These are phyloP conservation scores for Pollenia angustigena DNA, from an alignment of 2,888 invertebrate species.

Conservation along the genomic window DNA sequence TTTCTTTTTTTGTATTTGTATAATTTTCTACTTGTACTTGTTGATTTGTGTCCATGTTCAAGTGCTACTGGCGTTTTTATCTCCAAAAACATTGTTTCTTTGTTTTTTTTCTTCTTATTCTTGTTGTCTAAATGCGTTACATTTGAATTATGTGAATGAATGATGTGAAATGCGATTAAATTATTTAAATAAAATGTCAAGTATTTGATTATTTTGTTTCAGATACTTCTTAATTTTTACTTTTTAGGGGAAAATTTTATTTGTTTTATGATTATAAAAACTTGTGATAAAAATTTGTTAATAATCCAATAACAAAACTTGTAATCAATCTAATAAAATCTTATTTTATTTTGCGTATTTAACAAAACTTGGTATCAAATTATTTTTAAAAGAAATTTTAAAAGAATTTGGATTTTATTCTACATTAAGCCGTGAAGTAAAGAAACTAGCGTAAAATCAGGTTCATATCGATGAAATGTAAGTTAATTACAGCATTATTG, in stretches of 20 bases:
- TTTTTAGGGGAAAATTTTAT: constrained; percentile 55
- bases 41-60: constrained; percentile 65
- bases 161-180: constrained; percentile 65
- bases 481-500: no score
- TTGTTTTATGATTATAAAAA: not conserved
- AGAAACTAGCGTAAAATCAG: no score
- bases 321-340: no score
- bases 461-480: no score
- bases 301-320: no score
- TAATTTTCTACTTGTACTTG: constrained; percentile 29
- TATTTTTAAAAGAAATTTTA: no score
- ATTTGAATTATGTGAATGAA: constrained; percentile 25
- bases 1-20: not conserved
- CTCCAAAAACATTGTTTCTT: not conserved
- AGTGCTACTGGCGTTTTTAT: constrained; percentile 74
- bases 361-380: no score
- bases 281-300: no score
- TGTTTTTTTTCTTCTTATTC: constrained; percentile 11
- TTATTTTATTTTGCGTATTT: no score
- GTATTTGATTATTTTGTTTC: constrained; percentile 51
- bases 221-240: constrained; percentile 31
- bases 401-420: no score
- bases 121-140: constrained; percentile 45
- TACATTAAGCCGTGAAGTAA: no score
- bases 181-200: constrained; percentile 46